phyloP scores from a whole-genome alignment of 2,113 vertebrate species.

The Archilochus colubris region DNA sequence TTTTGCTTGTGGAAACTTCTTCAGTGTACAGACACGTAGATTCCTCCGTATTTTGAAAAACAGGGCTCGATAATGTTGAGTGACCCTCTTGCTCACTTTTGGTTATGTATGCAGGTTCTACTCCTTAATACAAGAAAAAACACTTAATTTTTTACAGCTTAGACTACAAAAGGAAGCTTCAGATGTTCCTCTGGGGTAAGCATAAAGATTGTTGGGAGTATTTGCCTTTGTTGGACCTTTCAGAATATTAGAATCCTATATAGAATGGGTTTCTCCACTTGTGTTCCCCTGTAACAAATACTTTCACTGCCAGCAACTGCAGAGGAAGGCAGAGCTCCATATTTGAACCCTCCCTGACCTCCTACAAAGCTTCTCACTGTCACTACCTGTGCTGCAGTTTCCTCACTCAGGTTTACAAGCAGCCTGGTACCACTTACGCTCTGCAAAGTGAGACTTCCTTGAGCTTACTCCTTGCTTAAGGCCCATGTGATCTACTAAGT shows the following conservation, averaged over 20 bases:
- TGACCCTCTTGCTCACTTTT: neutral
- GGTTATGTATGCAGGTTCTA: neutral
- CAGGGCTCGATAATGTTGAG: neutral
- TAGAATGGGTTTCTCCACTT: neutral
- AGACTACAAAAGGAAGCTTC: neutral
- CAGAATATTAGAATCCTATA: neutral
- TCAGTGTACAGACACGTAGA: neutral
- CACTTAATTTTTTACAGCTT: neutral
- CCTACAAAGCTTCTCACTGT: neutral
- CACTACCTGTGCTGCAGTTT: neutral
- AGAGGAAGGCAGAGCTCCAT: neutral
- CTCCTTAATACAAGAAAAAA: neutral
- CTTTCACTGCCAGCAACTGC: neutral
- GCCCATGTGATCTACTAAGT: too few relatives aligned
- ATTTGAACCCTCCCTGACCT: neutral
- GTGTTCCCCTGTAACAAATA: neutral
- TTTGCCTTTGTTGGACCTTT: too few relatives aligned
- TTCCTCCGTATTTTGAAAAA: neutral
- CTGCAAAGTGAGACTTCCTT: neutral
- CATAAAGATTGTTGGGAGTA: neutral
- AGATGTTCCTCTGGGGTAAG: neutral
- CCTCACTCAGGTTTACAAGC: neutral
- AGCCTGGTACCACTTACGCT: neutral
- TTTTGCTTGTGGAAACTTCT: neutral
- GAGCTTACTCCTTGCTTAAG: neutral